phyloP scores from a whole-genome alignment of 2,888 invertebrate species.

The Digitonthophagus gazella region DNA sequence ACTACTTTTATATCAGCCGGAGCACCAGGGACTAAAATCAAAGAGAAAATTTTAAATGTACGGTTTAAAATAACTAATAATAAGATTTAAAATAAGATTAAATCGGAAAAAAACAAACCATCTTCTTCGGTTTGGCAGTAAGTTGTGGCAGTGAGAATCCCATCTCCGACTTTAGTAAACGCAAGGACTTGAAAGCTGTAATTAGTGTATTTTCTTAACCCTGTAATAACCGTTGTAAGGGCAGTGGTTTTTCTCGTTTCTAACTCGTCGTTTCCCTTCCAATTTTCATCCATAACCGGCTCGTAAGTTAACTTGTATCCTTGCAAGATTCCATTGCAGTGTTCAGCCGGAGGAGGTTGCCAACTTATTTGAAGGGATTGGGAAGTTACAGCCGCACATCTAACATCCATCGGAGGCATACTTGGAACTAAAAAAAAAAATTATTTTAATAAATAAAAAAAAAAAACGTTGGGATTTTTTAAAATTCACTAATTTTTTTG shows the following conservation, averaged over 20 bases:
- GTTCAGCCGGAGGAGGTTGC: constrained; percentile 72
- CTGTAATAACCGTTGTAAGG: constrained; percentile 66
- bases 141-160: constrained; percentile 63
- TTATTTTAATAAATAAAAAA: too few species aligned
- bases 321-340: constrained; percentile 73
- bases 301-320: constrained; percentile 73
- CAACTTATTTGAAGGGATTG: constrained; percentile 76
- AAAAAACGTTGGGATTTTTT: too few species aligned
- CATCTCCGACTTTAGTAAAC: constrained; percentile 76
- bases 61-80: neutral
- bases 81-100: constrained; percentile 17
- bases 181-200: constrained; percentile 79
- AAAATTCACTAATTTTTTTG: too few species aligned
- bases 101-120: constrained; percentile 52
- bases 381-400: constrained; percentile 72
- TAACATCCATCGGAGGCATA: constrained; percentile 73
- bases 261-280: constrained; percentile 56
- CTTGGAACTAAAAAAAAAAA: constrained; percentile 68
- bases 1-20: constrained; percentile 79
- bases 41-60: constrained; percentile 6
- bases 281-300: constrained; percentile 60
- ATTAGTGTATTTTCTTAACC: constrained; percentile 73
- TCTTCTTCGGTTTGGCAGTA: constrained; percentile 79
- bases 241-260: constrained; percentile 67
- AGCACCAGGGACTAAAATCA: constrained; percentile 66